phyloP scores from a whole-genome alignment of 2,113 vertebrate genomes.

The Diphyllodes magnificus region DNA sequence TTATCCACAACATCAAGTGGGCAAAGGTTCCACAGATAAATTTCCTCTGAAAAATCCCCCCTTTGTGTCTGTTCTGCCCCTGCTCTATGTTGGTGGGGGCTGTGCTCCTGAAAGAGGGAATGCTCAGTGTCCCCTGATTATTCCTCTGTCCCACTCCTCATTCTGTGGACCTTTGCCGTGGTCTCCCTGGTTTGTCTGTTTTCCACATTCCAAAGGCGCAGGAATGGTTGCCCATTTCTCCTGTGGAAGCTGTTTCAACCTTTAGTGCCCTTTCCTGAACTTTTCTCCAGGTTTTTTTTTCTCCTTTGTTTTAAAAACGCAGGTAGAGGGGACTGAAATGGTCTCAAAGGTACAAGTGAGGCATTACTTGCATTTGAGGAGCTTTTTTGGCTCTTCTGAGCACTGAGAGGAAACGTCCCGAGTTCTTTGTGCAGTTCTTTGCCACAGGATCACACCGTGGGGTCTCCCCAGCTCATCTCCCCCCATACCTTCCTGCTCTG shows the following conservation, averaged over 20 bases:
- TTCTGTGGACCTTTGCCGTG: background rate
- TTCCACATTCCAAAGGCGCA: background rate
- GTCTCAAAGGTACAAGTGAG: background rate
- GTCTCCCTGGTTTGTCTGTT: background rate
- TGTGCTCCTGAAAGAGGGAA: background rate
- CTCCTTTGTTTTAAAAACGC: background rate
- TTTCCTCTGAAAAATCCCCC: background rate
- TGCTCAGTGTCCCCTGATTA: background rate
- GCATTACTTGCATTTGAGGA: background rate
- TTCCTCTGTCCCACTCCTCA: background rate
- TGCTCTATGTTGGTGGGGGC: background rate
- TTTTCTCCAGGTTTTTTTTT: background rate
- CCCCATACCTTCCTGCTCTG: fast-evolving
- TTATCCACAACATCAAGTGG: background rate
- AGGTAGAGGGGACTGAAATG: background rate
- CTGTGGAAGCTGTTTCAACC: background rate
- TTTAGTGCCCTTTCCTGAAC: background rate
- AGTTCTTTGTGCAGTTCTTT: background rate
- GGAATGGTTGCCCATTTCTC: background rate
- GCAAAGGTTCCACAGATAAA: background rate
- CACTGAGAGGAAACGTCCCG: background rate
- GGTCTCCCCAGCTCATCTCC: background rate
- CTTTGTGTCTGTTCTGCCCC: background rate
- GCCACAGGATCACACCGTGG: fast-evolving
- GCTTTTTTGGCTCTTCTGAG: background rate